These are phyloP conservation scores for Lissocephala sabroskyi DNA, from an alignment of 2,888 invertebrate genomes.

Conservation along the genomic window DNA sequence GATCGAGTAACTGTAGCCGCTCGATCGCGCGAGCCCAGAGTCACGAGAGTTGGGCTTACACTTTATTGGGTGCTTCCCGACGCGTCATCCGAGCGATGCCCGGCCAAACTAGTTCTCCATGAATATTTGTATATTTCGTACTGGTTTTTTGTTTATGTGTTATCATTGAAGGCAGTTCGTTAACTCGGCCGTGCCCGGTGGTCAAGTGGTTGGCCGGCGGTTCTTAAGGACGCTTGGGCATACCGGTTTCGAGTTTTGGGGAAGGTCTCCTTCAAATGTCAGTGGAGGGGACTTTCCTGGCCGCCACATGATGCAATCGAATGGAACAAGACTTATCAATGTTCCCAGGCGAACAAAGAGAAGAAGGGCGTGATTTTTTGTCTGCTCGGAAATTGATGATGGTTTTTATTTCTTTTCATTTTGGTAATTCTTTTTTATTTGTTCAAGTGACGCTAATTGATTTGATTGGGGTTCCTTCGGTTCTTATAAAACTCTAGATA, in stretches of 20 bases:
- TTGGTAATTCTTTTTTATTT: conserved; percentile 51
- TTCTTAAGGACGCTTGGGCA: conserved; percentile 44
- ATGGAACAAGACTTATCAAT: conserved; percentile 1
- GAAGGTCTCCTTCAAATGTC: neutral
- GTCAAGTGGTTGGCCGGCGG: conserved; percentile 54
- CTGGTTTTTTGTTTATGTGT: neutral
- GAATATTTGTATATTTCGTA: neutral
- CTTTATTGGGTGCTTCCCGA: too few relatives aligned
- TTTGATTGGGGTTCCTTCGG: too few relatives aligned
- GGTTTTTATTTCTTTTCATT: conserved; percentile 7
- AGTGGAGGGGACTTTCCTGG: neutral
- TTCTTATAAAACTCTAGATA: too few relatives aligned
- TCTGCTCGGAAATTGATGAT: conserved; percentile 7
- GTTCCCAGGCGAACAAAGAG: neutral
- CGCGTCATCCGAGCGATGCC: too few relatives aligned
- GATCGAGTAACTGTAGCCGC: too few relatives aligned
- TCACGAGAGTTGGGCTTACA: too few relatives aligned
- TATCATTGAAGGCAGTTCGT: conserved; percentile 2
- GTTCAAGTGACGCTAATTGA: conserved; percentile 47
- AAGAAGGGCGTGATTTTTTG: conserved; percentile 7
- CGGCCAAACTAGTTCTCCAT: neutral
- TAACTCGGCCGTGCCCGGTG: conserved; percentile 10
- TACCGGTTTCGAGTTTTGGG: conserved; percentile 51
- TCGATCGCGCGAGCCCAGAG: too few relatives aligned
- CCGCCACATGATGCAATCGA: conserved; percentile 1